These are phyloP conservation scores for Callimorpha dominula DNA, from an alignment of 2,888 invertebrate genomes.

Conservation along the genomic window DNA sequence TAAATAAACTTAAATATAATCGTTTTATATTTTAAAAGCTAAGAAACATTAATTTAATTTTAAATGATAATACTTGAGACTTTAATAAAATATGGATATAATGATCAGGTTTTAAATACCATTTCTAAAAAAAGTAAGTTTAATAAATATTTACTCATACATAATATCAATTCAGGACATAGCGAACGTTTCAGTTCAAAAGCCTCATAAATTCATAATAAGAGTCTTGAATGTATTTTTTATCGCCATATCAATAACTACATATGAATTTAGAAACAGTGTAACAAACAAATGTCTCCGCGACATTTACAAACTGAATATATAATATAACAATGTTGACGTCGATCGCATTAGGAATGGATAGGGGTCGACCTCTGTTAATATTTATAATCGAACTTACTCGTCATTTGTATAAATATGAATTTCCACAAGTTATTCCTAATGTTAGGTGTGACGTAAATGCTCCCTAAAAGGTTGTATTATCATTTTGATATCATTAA, in stretches of 20 bases:
- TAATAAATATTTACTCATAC: no score
- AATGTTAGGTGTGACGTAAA: slow-evolving; percentile 7
- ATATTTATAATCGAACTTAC: slow-evolving; percentile 57
- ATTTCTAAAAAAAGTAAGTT: neutral
- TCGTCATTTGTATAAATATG: slow-evolving; percentile 47
- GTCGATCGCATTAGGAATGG: slow-evolving; percentile 59
- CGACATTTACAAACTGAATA: slow-evolving; percentile 53
- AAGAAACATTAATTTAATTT: no score
- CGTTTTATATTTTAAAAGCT: no score
- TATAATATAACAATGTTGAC: slow-evolving; percentile 52
- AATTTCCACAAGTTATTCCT: slow-evolving; percentile 25
- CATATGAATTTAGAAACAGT: slow-evolving; percentile 36
- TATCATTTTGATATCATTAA: neutral
- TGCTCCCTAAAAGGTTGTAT: slow-evolving; percentile 8
- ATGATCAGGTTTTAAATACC: neutral
- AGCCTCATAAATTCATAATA: slow-evolving; percentile 8
- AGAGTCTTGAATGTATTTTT: slow-evolving; percentile 6
- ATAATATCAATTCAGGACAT: neutral
- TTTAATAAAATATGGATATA: neutral
- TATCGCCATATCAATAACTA: slow-evolving; percentile 28
- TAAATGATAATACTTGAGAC: neutral
- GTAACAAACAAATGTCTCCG: slow-evolving; percentile 44
- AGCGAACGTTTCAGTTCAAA: slow-evolving; percentile 10
- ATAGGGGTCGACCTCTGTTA: slow-evolving; percentile 59
- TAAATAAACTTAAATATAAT: no score